Evolutionary conservation across 2,888 invertebrate species (phyloP).

Genomic region (Proisotoma minuta): DNA sequence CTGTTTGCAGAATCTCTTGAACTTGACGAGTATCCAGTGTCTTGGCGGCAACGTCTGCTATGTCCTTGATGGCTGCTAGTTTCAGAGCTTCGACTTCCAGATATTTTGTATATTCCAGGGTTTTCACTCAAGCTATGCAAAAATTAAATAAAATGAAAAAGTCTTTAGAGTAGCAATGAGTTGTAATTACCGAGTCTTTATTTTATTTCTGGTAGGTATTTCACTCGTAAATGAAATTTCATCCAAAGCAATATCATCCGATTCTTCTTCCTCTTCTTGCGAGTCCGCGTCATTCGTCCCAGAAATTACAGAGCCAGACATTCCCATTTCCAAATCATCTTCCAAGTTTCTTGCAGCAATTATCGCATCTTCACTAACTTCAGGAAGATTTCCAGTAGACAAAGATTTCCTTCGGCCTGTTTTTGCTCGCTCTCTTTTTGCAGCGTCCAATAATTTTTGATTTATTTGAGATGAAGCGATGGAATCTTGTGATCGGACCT

Average conservation of each 20-base stretch:
- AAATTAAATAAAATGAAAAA: not conserved
- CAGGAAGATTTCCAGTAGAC: slow-evolving; percentile 47
- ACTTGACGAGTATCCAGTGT: slow-evolving; percentile 66
- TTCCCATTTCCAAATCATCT: slow-evolving; percentile 44
- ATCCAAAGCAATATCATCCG: slow-evolving; percentile 38
- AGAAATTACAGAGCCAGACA: slow-evolving; percentile 42
- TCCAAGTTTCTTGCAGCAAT: slow-evolving; percentile 50
- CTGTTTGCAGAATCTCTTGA: slow-evolving; percentile 50
- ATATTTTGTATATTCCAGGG: slow-evolving; percentile 46
- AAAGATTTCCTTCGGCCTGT: slow-evolving; percentile 45
- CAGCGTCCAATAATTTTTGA: slow-evolving; percentile 19
- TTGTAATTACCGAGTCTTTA: not conserved
- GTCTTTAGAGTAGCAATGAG: not conserved
- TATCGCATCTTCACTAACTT: slow-evolving; percentile 41
- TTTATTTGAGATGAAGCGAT: slow-evolving; percentile 41
- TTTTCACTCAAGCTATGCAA: slow-evolving; percentile 44
- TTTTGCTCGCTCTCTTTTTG: slow-evolving; percentile 27
- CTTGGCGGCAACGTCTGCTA: slow-evolving; percentile 54
- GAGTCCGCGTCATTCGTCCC: slow-evolving; percentile 39
- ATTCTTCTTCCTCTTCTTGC: slow-evolving; percentile 38
- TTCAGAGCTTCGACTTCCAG: slow-evolving; percentile 45
- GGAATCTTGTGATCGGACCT: slow-evolving; percentile 44
- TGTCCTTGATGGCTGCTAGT: slow-evolving; percentile 43
- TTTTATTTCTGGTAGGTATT: slow-evolving; percentile 20
- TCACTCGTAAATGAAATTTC: slow-evolving; percentile 44